These are phyloP conservation scores for Latrodectus hesperus DNA, from an alignment of 2,888 invertebrate species.

Conservation along the genomic window DNA sequence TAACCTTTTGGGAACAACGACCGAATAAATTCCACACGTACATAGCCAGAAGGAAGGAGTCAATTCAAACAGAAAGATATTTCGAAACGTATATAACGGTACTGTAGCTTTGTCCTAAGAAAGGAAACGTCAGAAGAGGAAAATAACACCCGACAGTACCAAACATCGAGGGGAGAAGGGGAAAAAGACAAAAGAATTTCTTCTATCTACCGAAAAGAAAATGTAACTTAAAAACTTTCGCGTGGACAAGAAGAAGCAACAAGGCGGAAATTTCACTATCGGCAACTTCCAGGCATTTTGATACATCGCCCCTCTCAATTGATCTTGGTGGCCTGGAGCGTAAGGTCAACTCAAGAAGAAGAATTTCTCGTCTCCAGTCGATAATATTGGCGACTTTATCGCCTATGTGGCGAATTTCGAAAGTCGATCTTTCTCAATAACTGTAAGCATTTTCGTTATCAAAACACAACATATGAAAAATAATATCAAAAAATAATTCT, in stretches of 20 bases:
- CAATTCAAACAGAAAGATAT: too few relatives aligned
- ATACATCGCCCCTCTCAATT: slow-evolving; percentile 40
- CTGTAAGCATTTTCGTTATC: too few relatives aligned
- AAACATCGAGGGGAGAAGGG: background rate
- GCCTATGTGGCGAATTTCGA: background rate
- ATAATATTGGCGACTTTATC: background rate
- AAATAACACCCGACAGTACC: background rate
- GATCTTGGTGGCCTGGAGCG: slow-evolving; percentile 18
- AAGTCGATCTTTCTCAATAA: too few relatives aligned
- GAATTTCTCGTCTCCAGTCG: background rate
- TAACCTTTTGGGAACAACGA: too few relatives aligned
- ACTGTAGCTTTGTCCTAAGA: too few relatives aligned
- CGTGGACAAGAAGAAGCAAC: slow-evolving; percentile 4
- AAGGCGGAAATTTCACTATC: slow-evolving; percentile 26
- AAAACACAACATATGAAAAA: too few relatives aligned
- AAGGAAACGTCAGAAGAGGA: background rate
- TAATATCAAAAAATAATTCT: too few relatives aligned
- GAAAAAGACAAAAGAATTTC: background rate
- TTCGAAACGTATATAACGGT: too few relatives aligned
- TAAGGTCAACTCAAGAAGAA: slow-evolving; percentile 36
- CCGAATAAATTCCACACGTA: too few relatives aligned
- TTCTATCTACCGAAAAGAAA: background rate
- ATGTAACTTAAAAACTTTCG: slow-evolving; percentile 4
- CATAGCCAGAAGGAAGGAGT: too few relatives aligned
- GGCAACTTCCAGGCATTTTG: slow-evolving; percentile 22